These are phyloP conservation scores for Caranx melampygus DNA, from an alignment of 2,113 vertebrate genomes.

Conservation along the genomic window DNA sequence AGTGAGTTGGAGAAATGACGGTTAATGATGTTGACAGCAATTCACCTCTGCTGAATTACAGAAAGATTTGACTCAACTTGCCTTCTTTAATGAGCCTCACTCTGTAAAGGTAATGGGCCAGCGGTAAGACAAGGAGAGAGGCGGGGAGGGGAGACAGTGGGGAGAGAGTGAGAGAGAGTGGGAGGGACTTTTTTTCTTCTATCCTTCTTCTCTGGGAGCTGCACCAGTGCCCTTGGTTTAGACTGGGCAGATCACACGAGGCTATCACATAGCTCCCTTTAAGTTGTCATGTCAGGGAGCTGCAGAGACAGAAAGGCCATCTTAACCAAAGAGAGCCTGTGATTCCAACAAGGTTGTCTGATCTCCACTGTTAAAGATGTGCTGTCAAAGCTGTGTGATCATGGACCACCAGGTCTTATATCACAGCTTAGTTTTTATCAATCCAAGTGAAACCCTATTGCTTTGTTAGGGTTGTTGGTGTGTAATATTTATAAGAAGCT, in stretches of 20 bases:
- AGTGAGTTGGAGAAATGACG: slow-evolving; percentile 85
- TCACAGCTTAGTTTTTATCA: slow-evolving; percentile 16
- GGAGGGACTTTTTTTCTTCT: slow-evolving; percentile 43
- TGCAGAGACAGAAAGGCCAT: slow-evolving; percentile 52
- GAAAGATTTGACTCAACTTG: slow-evolving; percentile 88
- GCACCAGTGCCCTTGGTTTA: slow-evolving; percentile 55
- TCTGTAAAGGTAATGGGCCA: slow-evolving; percentile 89
- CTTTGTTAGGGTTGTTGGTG: background rate
- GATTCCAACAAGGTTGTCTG: slow-evolving; percentile 19
- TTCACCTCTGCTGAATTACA: slow-evolving; percentile 87
- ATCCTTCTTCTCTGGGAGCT: slow-evolving; percentile 25
- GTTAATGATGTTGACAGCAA: slow-evolving; percentile 90
- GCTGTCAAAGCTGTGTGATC: slow-evolving; percentile 6
- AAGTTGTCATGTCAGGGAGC: slow-evolving; percentile 54
- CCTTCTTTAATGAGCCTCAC: slow-evolving; percentile 86
- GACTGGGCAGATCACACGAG: slow-evolving; percentile 42
- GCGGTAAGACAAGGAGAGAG: slow-evolving; percentile 62
- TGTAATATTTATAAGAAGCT: background rate
- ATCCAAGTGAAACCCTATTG: background rate
- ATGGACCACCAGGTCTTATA: slow-evolving; percentile 33
- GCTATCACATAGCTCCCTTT: slow-evolving; percentile 58
- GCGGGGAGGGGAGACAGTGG: slow-evolving; percentile 36
- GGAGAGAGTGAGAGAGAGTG: slow-evolving; percentile 38
- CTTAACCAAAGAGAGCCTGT: slow-evolving; percentile 34
- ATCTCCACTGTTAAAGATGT: slow-evolving; percentile 6